These are phyloP conservation scores for Ridgeia piscesae DNA, from an alignment of 1,140 invertebrate genomes.

Conservation along the genomic window DNA sequence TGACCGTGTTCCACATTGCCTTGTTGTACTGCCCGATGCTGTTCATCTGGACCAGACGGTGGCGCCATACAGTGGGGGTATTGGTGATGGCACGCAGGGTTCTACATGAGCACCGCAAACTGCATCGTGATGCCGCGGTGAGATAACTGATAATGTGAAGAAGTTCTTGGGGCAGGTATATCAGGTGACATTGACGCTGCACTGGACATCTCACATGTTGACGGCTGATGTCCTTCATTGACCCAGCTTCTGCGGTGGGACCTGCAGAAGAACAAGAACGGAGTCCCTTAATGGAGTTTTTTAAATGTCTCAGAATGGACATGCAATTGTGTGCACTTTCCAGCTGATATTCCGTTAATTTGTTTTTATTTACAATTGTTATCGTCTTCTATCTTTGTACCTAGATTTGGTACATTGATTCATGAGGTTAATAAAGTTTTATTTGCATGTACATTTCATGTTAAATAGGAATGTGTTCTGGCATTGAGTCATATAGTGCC, in stretches of 20 bases:
- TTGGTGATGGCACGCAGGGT: neutral
- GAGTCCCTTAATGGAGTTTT: no score
- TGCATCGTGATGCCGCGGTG: neutral
- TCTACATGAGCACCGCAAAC: neutral
- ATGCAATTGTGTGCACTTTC: no score
- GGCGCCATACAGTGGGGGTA: neutral
- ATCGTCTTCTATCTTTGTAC: no score
- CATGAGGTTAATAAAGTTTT: no score
- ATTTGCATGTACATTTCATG: no score
- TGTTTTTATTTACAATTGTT: no score
- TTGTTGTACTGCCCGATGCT: neutral
- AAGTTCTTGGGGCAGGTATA: neutral
- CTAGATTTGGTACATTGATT: no score
- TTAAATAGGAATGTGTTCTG: no score
- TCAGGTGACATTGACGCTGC: neutral
- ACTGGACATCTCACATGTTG: neutral
- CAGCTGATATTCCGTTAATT: no score
- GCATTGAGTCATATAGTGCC: no score
- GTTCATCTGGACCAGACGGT: neutral
- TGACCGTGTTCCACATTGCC: neutral
- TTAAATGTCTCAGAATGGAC: no score
- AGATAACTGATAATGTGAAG: neutral
- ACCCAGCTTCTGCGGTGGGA: neutral
- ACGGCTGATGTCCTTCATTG: neutral
- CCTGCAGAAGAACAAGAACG: no score